Percentiles rank a stretch among this genome's conserved stretches.
phyloP scores from a whole-genome alignment of 2,888 invertebrate species.

The Fissipunctia ypsillon region DNA sequence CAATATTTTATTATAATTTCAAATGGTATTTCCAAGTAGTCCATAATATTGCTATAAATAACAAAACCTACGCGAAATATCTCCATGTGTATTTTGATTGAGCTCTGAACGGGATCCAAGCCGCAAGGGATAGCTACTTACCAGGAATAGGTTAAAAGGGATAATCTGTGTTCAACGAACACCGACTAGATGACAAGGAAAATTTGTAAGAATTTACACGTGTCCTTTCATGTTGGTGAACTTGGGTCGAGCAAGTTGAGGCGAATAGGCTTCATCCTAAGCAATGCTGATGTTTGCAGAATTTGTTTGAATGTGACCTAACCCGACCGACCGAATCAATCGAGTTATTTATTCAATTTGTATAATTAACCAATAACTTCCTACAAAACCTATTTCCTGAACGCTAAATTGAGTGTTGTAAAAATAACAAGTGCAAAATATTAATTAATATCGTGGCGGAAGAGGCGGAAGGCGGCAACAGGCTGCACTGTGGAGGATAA shows the following conservation, averaged over 20 bases:
- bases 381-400: background rate
- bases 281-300: background rate
- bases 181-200: conserved; percentile 12
- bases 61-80: conserved; percentile 5
- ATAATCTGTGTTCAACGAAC: conserved; percentile 42
- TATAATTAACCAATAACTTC: conserved; percentile 10
- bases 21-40: background rate
- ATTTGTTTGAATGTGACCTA: conserved; percentile 4
- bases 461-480: conserved; percentile 39
- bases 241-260: background rate
- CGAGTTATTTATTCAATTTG: conserved; percentile 18
- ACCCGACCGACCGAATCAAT: background rate
- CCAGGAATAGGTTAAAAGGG: conserved; percentile 30
- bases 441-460: conserved; percentile 31
- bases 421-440: conserved; percentile 25
- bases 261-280: background rate
- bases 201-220: conserved; percentile 23
- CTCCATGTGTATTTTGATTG: conserved; percentile 20
- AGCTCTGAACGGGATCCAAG: conserved; percentile 7
- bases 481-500: conserved; percentile 43
- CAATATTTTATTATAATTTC: conserved; percentile 5
- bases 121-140: conserved; percentile 26
- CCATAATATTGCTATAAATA: background rate
- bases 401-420: background rate
- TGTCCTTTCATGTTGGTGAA: conserved; percentile 2